These are phyloP conservation scores for Eretmochelys imbricata DNA, from an alignment of 2,113 vertebrate species.

Conservation along the genomic window DNA sequence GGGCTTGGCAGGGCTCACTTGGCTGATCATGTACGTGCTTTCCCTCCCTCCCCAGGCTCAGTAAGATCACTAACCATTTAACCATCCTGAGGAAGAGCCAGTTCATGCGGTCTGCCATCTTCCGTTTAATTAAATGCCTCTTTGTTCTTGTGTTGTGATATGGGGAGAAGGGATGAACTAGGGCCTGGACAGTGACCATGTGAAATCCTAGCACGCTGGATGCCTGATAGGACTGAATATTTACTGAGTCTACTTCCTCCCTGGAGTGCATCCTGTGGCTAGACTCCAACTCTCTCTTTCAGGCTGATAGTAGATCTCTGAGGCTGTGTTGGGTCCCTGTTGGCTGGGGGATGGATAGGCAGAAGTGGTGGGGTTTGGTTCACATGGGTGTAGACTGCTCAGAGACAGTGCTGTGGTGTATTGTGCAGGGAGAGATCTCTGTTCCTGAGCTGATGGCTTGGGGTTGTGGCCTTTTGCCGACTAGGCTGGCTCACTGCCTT, in stretches of 20 bases:
- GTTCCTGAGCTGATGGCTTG: background rate
- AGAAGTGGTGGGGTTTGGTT: background rate
- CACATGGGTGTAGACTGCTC: background rate
- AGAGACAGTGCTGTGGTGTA: background rate
- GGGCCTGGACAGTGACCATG: background rate
- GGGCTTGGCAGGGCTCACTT: background rate
- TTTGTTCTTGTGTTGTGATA: background rate
- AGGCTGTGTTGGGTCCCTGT: too few relatives aligned
- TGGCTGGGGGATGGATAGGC: background rate
- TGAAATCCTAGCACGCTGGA: background rate
- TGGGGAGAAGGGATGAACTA: background rate
- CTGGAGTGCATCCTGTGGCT: background rate
- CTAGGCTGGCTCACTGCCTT: background rate
- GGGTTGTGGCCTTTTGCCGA: rapidly evolving
- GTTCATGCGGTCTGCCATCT: conserved; percentile 89
- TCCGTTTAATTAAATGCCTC: background rate
- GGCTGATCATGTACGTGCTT: background rate
- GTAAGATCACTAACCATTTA: conserved; percentile 96
- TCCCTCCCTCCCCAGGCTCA: conserved; percentile 83
- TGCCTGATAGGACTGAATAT: background rate
- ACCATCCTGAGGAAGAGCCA: conserved; percentile 97
- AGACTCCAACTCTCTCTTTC: too few relatives aligned
- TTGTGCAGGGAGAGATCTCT: background rate
- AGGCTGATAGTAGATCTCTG: too few relatives aligned
- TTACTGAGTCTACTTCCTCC: background rate